Evolutionary conservation across 2,113 vertebrate genomes (phyloP).

Genomic region (Benitochromis conjunctus): DNA sequence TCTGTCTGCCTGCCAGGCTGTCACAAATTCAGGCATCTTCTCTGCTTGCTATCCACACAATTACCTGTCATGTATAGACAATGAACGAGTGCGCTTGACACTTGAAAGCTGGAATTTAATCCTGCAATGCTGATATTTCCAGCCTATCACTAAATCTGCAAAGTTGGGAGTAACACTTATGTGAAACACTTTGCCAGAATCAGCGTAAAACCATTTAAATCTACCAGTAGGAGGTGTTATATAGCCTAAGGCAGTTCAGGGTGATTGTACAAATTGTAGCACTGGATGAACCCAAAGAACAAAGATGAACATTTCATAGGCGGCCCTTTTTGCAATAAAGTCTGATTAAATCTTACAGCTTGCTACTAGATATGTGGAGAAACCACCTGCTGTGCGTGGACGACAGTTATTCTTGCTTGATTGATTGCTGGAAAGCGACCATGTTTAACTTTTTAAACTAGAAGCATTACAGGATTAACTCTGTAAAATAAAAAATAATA

Average conservation of each 20-base stretch:
- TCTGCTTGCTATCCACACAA: not conserved
- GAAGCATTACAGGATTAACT: not conserved
- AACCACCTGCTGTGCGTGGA: not conserved
- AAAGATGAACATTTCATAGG: not conserved
- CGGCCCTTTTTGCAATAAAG: not conserved
- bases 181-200: not conserved
- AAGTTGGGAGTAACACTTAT: not conserved
- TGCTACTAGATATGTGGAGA: not conserved
- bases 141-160: not conserved
- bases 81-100: not conserved
- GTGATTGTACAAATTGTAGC: not conserved
- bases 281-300: not conserved
- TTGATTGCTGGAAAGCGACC: accelerated
- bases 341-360: not conserved
- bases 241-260: not conserved
- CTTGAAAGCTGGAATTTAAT: not conserved
- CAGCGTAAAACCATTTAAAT: not conserved
- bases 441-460: not conserved
- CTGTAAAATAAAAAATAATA: not conserved
- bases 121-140: not conserved
- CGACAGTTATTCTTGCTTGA: not conserved
- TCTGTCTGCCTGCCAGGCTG: not conserved
- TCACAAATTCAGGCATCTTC: not conserved
- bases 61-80: slow-evolving; percentile 13
- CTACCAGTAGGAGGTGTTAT: not conserved